Percentiles rank a stretch among this genome's conserved stretches.
phyloP scores from a whole-genome alignment of 2,888 invertebrate species.

The Acanthosepion esculentum region DNA sequence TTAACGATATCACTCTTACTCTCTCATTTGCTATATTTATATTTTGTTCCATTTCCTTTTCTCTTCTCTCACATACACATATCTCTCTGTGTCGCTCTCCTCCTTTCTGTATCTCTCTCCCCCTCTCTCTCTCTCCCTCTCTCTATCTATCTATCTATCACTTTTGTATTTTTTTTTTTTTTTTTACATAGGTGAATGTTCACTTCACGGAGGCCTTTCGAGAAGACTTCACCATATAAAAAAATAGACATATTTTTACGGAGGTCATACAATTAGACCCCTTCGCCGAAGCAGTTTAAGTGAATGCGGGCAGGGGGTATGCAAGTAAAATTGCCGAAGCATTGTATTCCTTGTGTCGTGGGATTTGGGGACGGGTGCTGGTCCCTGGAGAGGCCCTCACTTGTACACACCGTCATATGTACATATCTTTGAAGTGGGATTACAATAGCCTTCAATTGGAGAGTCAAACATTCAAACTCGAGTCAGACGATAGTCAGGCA shows the following conservation, averaged over 20 bases:
- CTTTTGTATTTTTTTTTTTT: too few relatives aligned
- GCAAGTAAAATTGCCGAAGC: neutral
- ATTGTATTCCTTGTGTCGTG: neutral
- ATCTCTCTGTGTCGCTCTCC: too few relatives aligned
- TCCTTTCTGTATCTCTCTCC: too few relatives aligned
- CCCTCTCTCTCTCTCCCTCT: neutral
- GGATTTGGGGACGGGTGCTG: neutral
- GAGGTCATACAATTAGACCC: constrained; percentile 23
- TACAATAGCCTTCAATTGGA: constrained; percentile 18
- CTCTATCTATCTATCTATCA: neutral
- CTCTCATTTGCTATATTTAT: too few relatives aligned
- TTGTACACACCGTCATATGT: neutral
- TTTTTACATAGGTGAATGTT: neutral
- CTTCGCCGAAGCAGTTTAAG: neutral
- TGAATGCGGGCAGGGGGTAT: neutral
- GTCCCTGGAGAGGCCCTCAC: constrained; percentile 8
- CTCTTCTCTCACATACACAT: too few relatives aligned
- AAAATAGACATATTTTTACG: neutral
- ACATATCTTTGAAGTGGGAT: constrained; percentile 23
- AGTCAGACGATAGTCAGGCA: neutral
- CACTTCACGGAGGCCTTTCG: neutral
- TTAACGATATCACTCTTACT: too few relatives aligned
- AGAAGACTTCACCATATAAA: neutral
- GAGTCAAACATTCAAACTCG: constrained; percentile 6
- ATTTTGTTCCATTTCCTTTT: too few relatives aligned